A percentile compares a stretch with the other conserved stretches of the same genome.
These are phyloP conservation scores for Butastur rufipennis DNA, from an alignment of 2,113 vertebrate genomes.

Conservation along the genomic window DNA sequence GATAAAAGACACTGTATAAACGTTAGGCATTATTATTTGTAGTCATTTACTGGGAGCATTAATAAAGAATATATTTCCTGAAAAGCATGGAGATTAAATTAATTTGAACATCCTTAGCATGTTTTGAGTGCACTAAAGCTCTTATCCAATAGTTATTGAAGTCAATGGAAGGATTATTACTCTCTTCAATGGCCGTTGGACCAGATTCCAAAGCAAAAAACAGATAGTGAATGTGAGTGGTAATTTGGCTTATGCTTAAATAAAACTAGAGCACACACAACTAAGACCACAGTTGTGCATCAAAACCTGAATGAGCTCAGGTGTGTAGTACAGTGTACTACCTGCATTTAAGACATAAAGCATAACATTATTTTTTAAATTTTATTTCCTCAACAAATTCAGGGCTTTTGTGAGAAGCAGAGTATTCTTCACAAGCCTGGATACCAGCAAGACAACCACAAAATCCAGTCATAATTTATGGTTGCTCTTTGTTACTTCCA, in stretches of 20 bases:
- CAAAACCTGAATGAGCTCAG: neutral
- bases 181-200: neutral
- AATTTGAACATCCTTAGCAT: neutral
- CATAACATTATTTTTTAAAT: neutral
- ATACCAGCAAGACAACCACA: constrained; percentile 22
- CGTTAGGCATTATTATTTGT: neutral
- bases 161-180: constrained; percentile 7
- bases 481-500: constrained; percentile 50
- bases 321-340: neutral
- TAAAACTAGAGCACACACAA: neutral
- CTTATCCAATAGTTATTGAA: neutral
- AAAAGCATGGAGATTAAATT: neutral
- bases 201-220: neutral
- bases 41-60: neutral
- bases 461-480: constrained; percentile 38
- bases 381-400: neutral
- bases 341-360: neutral
- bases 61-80: neutral
- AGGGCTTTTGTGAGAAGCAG: neutral
- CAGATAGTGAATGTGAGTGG: neutral
- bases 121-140: constrained; percentile 1
- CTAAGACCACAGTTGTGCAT: neutral
- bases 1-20: neutral
- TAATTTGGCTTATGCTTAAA: neutral
- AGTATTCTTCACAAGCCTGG: neutral